Percentiles rank a stretch among this genome's conserved stretches.
Conservation (phyloP, 2,888 invertebrate genomes). For the Mythimna lalbum region DNA sequence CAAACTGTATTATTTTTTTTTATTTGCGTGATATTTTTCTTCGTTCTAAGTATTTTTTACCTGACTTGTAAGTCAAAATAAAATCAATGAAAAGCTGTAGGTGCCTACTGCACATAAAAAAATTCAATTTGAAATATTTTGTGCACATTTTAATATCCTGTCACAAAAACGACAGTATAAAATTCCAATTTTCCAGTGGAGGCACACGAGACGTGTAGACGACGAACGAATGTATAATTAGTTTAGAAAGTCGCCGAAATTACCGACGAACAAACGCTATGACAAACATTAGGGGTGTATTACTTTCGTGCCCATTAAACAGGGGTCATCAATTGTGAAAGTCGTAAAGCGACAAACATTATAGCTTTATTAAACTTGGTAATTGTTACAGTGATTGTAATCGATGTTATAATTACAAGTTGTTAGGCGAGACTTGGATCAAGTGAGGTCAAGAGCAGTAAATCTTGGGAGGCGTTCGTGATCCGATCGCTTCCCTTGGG, state of each 20-base stretch:
- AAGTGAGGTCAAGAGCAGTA: slow-evolving; percentile 83
- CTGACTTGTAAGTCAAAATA: not conserved
- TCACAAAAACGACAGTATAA: slow-evolving; percentile 74
- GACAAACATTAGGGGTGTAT: slow-evolving; percentile 65
- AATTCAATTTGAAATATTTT: slow-evolving; percentile 66
- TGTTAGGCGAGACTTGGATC: slow-evolving; percentile 71
- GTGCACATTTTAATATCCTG: slow-evolving; percentile 75
- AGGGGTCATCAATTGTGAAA: slow-evolving; percentile 56
- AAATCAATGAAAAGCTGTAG: not conserved
- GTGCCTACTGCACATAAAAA: slow-evolving; percentile 1
- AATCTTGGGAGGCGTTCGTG: slow-evolving; percentile 77
- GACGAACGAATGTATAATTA: slow-evolving; percentile 74
- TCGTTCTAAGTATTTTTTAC: not conserved
- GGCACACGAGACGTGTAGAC: slow-evolving; percentile 68
- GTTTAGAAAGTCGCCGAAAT: slow-evolving; percentile 69
- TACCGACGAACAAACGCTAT: slow-evolving; percentile 65
- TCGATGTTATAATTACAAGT: slow-evolving; percentile 71
- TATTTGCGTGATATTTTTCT: not conserved
- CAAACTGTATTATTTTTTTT: not conserved
- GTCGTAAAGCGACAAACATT: slow-evolving; percentile 59
- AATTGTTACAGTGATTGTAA: slow-evolving; percentile 65
- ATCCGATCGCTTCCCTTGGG: slow-evolving; percentile 74
- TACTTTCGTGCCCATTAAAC: slow-evolving; percentile 62
- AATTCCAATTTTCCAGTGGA: slow-evolving; percentile 77
- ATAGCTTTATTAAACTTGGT: slow-evolving; percentile 61